Evolutionary conservation across 2,113 vertebrate genomes (phyloP).

Genomic region (Drymodes brunneopygia): DNA sequence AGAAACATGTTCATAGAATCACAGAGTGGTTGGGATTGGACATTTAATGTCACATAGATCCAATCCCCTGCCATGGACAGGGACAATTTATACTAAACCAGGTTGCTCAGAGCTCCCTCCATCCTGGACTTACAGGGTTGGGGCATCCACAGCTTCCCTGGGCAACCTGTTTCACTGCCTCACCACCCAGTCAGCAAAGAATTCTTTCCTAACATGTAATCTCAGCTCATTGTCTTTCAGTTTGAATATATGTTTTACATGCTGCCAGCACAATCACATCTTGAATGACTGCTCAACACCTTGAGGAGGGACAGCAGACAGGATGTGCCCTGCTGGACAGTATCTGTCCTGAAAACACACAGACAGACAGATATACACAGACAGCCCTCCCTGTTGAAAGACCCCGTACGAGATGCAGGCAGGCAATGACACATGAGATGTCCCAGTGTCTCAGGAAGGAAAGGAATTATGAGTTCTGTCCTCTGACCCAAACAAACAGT

Average conservation of each 20-base stretch:
- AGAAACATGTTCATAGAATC: background rate
- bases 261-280: background rate
- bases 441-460: background rate
- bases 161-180: background rate
- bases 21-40: background rate
- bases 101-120: background rate
- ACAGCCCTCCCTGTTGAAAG: background rate
- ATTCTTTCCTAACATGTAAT: background rate
- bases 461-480: background rate
- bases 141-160: background rate
- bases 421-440: background rate
- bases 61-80: background rate
- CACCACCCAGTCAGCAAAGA: background rate
- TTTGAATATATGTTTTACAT: background rate
- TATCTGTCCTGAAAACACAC: background rate
- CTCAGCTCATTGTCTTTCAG: background rate
- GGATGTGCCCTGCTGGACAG: background rate
- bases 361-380: background rate
- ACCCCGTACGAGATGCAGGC: background rate
- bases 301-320: background rate
- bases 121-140: background rate
- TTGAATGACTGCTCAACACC: background rate
- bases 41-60: background rate
- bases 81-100: background rate
- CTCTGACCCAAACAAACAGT: background rate